A percentile compares a stretch with the other conserved stretches of the same genome.
Evolutionary conservation across 2,888 invertebrate species (phyloP).

Genomic region (Cephus spinipes): DNA sequence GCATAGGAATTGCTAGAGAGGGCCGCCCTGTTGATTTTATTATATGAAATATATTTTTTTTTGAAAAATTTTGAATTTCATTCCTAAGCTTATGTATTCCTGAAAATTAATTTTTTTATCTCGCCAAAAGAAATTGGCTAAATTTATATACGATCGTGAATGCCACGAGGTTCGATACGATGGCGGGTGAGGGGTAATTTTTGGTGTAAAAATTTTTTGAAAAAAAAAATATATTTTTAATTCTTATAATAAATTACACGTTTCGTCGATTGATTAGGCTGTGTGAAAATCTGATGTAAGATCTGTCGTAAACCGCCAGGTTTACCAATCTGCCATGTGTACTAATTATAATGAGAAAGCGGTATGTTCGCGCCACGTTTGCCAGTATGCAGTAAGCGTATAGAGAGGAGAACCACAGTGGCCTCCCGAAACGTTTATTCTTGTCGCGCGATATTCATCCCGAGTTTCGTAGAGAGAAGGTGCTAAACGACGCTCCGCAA

Average conservation of each 20-base stretch:
- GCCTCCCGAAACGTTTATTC: conserved; percentile 37
- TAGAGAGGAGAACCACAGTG: conserved; percentile 26
- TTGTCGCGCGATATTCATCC: conserved; percentile 25
- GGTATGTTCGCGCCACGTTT: conserved; percentile 36
- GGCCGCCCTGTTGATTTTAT: not conserved
- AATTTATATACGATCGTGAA: no score
- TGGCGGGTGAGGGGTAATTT: not conserved
- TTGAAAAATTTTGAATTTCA: no score
- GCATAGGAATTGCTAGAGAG: not conserved
- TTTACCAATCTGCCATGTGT: conserved; percentile 20
- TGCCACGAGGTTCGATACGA: no score
- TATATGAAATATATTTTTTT: not conserved
- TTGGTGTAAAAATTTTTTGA: no score
- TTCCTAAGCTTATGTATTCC: no score
- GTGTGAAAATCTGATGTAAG: not conserved
- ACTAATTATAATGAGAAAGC: conserved; percentile 57
- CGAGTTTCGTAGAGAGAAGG: conserved; percentile 32
- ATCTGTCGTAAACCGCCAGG: not conserved
- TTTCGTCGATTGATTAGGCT: not conserved
- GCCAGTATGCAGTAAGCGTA: conserved; percentile 2
- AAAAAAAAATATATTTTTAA: not conserved
- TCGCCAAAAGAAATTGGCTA: no score
- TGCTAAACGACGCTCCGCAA: conserved; percentile 43
- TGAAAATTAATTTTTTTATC: no score
- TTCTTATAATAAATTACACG: not conserved